Evolutionary conservation across 2,888 invertebrate genomes (phyloP).

Genomic region (Coenonympha glycerion): DNA sequence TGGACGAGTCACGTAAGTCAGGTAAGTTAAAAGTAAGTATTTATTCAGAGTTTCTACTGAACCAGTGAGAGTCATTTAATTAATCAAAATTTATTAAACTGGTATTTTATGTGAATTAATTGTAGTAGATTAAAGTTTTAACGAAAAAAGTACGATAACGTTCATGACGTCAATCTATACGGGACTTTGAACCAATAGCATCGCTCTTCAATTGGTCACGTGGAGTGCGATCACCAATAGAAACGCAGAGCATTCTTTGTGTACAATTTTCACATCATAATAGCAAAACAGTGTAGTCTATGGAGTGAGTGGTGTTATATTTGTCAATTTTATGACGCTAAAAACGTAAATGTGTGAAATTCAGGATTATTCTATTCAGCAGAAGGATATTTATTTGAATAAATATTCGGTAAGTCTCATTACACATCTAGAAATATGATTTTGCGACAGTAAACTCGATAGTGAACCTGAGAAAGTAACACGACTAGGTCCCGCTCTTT

Average conservation of each 20-base stretch:
- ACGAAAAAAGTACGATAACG: slow-evolving; percentile 37
- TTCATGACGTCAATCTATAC: slow-evolving; percentile 47
- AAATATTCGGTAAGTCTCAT: slow-evolving; percentile 81
- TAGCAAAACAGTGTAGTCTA: slow-evolving; percentile 73
- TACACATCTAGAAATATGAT: slow-evolving; percentile 27
- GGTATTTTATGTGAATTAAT: neutral
- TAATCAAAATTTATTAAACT: slow-evolving; percentile 4
- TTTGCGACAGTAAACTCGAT: slow-evolving; percentile 29
- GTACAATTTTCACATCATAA: slow-evolving; percentile 71
- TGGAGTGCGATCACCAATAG: slow-evolving; percentile 71
- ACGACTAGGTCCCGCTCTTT: slow-evolving; percentile 70
- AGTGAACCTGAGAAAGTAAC: slow-evolving; percentile 63
- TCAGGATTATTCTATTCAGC: slow-evolving; percentile 81
- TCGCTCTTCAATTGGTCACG: slow-evolving; percentile 59
- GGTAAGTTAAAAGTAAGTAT: slow-evolving; percentile 43
- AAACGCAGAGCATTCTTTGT: slow-evolving; percentile 69
- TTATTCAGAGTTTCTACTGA: slow-evolving; percentile 22
- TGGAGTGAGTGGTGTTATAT: slow-evolving; percentile 74
- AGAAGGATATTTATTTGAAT: slow-evolving; percentile 79
- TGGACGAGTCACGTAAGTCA: slow-evolving; percentile 43
- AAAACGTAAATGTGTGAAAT: slow-evolving; percentile 80
- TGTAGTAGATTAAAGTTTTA: slow-evolving; percentile 2
- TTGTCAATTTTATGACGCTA: slow-evolving; percentile 71
- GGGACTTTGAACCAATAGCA: slow-evolving; percentile 56
- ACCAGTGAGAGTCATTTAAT: neutral